Evolutionary conservation across 2,888 invertebrate genomes (phyloP), one percentile per base, ranked within the genome.

Genomic region (Eupithecia exiguata): DNA sequence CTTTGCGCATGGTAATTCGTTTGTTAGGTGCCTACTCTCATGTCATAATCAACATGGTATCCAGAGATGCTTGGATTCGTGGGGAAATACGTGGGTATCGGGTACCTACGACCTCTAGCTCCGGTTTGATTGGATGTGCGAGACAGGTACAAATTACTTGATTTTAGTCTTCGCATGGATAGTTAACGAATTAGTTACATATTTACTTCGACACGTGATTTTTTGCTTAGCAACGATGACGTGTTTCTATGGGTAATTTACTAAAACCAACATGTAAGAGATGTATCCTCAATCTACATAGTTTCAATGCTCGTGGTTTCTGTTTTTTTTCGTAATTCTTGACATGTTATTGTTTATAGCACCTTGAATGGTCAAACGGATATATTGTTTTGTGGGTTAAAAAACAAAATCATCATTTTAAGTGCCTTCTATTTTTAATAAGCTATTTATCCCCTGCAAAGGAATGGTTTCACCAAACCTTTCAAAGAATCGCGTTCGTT

Each of bases 21-120:
- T 35, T 5, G 62, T n/a, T 75, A 77, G 78, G 78, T 78, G 69
- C 72, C 77, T 77, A 83, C 87, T 87, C 84, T 87, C 86, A 87
- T 76, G 81, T 79, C 80, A 36, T 38, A 65, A 36, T 43, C 67
- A 70, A 58, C 71, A 76, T 81, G 78, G 75, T 80, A 78, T 77
- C 74, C 73, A 74, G 79, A 79, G 75, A 77, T 75, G 75, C 63
- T 69, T 40, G 40, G 68, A 72, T 76, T 77, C 77, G 77, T 76
- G 83, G 85, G 86, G 79, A 86, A 86, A 84, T 81, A 84, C 85
- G 83, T 79, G 74, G 81, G 81, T 80, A 80, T 78, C 80, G 83
- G 38, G 9, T 53, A 53, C 10, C 58, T 58, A 73, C 74, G 74
- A 76, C 74, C 76, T 72, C 78, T 77, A 78, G 77, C 81, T 84